Evolutionary conservation across 2,888 invertebrate genomes (phyloP).

Genomic region (Myathropa florea): DNA sequence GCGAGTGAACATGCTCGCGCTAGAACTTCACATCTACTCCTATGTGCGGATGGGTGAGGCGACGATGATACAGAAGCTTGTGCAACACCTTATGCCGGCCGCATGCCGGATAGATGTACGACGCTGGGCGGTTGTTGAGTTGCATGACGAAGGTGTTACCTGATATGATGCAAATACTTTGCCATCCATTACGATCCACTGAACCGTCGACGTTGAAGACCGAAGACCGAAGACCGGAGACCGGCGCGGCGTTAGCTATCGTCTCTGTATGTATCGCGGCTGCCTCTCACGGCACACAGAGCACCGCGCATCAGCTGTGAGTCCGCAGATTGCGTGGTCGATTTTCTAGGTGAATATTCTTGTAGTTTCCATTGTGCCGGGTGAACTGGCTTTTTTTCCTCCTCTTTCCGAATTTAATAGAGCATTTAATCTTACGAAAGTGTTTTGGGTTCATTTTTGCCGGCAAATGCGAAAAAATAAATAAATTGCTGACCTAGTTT

Average conservation of each 20-base stretch:
- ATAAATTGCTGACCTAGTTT: neutral
- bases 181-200: constrained; percentile 64
- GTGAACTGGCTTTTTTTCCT: neutral
- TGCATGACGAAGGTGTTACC: constrained; percentile 69
- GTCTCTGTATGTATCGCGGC: neutral
- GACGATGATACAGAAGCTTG: constrained; percentile 58
- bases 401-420: constrained; percentile 42
- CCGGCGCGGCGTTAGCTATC: neutral
- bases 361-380: neutral
- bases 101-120: constrained; percentile 30
- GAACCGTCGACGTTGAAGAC: constrained; percentile 29
- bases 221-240: too few species aligned
- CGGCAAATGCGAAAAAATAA: neutral
- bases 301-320: neutral
- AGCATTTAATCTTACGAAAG: constrained; percentile 58
- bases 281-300: neutral
- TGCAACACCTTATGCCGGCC: constrained; percentile 61
- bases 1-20: neutral
- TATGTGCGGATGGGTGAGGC: neutral
- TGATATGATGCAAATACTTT: constrained; percentile 67
- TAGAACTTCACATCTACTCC: neutral
- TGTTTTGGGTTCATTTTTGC: neutral
- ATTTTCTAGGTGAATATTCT: constrained; percentile 49
- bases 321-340: constrained; percentile 47
- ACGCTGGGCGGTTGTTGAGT: constrained; percentile 59